Evolutionary conservation across 1,140 invertebrate species (phyloP), one percentile per base, ranked within the genome.

Genomic region (Eufriesea mexicana): DNA sequence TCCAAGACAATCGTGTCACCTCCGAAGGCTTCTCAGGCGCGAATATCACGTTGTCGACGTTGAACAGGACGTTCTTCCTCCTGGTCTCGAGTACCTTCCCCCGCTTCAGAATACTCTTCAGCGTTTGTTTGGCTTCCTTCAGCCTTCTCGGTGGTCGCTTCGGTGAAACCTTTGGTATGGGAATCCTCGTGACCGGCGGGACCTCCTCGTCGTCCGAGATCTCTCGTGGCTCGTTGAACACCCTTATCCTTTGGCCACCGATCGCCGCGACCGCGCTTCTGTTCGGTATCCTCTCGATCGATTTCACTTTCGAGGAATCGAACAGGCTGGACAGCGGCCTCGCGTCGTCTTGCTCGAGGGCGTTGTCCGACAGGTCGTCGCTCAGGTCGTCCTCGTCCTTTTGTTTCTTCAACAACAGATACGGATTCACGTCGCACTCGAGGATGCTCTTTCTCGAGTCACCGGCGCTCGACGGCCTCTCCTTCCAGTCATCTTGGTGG

Each of bases 391-490:
- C 94, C 78, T 93, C 92, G 79, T 92, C 92, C 54, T 85, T 90
- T 18, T 92, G 89, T 61, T 92, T 93, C 83, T 96, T 96, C 73
- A 98, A 96, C 82, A 98, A 93, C 71, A 97, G 96, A 89, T 98
- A 98, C 9, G 97, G 97, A 93, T 97, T 98, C 20, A 98, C 96
- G 90, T 98, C 96, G 92, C 97, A 98, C 89, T 97, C 96, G 23
- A 98, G 94, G 82, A 98, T 98, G 28, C 97, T 98, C 68, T 96
- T 95, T 47, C 95, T 25, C 91, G 94, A 88, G 88, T 95, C 90
- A 23, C 54, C 14, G 23, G 47, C 51, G 47, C 18, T 55, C 28
- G 59, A 64, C 20, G 76, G 55, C 2, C 68, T 84, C 16, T 87
- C 78, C 25, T 75, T 73, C 80, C 86, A 74, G 0, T 88, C 79